phyloP scores from a whole-genome alignment of 2,888 invertebrate species.

The Euphydryas editha region DNA sequence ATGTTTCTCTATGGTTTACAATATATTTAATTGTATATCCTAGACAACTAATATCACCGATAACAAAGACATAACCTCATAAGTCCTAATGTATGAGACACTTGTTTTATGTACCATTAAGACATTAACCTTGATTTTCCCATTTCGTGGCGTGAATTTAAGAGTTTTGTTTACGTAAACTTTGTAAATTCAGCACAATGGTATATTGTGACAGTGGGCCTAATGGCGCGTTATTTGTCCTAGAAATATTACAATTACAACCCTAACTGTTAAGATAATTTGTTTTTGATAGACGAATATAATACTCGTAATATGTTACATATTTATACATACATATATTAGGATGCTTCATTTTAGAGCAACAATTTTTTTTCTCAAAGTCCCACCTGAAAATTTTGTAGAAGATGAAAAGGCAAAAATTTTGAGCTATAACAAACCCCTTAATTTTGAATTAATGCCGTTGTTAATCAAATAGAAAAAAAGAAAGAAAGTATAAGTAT shows the following conservation, averaged over 20 bases:
- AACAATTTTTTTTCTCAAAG: no score
- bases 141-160: conserved; percentile 41
- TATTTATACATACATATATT: no score
- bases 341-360: no score
- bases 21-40: neutral
- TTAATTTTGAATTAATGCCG: no score
- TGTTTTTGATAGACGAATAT: neutral
- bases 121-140: conserved; percentile 42
- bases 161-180: conserved; percentile 41
- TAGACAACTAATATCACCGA: neutral
- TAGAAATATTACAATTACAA: conserved; percentile 14
- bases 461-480: no score
- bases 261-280: neutral
- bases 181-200: conserved; percentile 15
- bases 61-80: conserved; percentile 24
- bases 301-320: no score
- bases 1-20: no score
- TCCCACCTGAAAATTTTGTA: no score
- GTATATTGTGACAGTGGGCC: conserved; percentile 13
- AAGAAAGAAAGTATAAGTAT: no score
- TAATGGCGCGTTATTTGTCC: conserved; percentile 19
- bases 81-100: conserved; percentile 34
- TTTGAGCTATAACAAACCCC: no score
- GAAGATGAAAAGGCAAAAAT: no score
- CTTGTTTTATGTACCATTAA: conserved; percentile 49